Conservation (phyloP, 2,888 invertebrate genomes). For the Tipula vernalis region DNA sequence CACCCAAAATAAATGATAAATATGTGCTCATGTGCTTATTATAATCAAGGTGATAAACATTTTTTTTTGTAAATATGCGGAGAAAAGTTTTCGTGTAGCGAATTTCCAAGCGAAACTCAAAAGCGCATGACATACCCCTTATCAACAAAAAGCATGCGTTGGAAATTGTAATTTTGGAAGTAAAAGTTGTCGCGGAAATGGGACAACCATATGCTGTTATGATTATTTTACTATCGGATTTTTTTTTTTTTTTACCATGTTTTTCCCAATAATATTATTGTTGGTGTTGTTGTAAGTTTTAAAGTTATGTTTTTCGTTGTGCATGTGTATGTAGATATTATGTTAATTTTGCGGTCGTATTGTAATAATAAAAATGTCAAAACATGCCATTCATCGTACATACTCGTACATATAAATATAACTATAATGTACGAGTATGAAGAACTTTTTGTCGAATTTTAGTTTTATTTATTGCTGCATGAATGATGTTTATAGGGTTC, state of each 20-base stretch:
- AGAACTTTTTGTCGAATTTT: background rate
- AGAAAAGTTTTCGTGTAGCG: background rate
- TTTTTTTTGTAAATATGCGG: background rate
- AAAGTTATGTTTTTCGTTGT: background rate
- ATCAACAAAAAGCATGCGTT: background rate
- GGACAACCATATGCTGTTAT: background rate
- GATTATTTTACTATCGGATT: background rate
- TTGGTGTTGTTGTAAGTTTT: background rate
- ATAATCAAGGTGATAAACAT: background rate
- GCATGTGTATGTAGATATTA: background rate
- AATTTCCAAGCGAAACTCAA: background rate
- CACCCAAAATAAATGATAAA: background rate
- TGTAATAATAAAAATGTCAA: background rate
- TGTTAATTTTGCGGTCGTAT: background rate
- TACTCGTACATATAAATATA: background rate
- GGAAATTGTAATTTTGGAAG: background rate
- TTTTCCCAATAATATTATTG: background rate
- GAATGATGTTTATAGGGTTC: background rate
- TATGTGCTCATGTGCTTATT: background rate
- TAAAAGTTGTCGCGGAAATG: background rate
- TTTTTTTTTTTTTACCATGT: background rate
- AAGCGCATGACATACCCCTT: background rate
- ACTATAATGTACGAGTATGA: background rate
- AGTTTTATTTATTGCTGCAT: background rate
- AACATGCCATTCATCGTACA: background rate